Percentiles rank a stretch among this genome's conserved stretches.
These are phyloP conservation scores for Drosophila sechellia DNA, from an alignment of 1,140 invertebrate species.

Conservation along the genomic window DNA sequence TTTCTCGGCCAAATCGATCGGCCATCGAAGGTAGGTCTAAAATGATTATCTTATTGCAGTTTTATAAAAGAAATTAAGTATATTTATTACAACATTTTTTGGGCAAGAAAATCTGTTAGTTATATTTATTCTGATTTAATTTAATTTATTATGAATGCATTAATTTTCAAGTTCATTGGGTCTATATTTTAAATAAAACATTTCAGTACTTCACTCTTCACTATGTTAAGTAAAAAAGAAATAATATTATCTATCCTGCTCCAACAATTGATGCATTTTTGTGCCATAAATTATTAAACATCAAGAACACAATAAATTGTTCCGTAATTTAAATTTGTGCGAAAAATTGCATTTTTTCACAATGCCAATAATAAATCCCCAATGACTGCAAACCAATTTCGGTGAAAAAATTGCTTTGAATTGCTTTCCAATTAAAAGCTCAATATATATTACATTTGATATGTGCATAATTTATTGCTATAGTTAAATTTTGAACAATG, in stretches of 20 bases:
- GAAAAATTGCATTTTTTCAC: not conserved
- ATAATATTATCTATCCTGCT: no score
- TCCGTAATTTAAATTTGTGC: not conserved
- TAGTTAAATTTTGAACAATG: not conserved
- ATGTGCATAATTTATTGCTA: not conserved
- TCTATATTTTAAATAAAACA: no score
- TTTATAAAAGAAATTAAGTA: not conserved
- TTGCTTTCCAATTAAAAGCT: not conserved
- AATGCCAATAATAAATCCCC: not conserved
- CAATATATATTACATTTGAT: not conserved
- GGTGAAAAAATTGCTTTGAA: not conserved
- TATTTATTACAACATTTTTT: not conserved
- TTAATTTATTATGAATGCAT: no score
- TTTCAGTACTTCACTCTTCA: no score
- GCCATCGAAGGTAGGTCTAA: slow-evolving; percentile 86
- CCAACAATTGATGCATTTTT: no score
- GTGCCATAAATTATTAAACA: no score
- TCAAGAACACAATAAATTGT: no score
- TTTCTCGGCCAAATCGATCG: slow-evolving; percentile 91
- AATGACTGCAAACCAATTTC: not conserved
- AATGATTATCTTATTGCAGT: no score
- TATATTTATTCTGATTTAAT: not conserved
- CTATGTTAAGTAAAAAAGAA: no score
- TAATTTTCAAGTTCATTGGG: no score
- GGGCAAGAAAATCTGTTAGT: not conserved